Evolutionary conservation across 92 coral and sea anemone genomes (phyloP), one percentile per base, ranked within the genome.

Genomic region (Epizoanthus illoricatus): DNA sequence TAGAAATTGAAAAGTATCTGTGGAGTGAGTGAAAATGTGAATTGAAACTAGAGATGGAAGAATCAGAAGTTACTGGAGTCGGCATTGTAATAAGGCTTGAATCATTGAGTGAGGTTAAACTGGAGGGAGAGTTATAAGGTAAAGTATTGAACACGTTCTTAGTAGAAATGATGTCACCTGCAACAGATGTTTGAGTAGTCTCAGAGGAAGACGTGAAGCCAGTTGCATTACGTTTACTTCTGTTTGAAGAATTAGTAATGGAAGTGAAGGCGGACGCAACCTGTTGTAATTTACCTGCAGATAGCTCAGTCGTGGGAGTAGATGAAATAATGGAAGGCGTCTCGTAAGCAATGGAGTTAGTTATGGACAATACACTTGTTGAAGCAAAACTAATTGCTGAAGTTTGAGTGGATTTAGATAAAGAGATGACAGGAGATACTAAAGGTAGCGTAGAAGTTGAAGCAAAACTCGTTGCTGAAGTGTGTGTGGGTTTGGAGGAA

Each of bases 341-440:
- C 20, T 64, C 11, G 71, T 63, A 1, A 57, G 63, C 33, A 45
- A 7, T 74, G 11, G 10, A 33, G 52, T 28, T 63, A 42, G 40
- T 45, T 21, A 20, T 4, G 28, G 71, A 43, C 20, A 43, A 63
- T 58, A 78, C 45, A 20, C 71, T 63, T 42, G 59, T 62, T 62
- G 55, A 61, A 20, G 81, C 33, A 39, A 4, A 60, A 15, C 45
- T 65, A 40, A 45, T 43, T 15, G 24, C 68, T 10, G 65, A 41
- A 42, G 24, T 61, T 21, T 76, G 17, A 5, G 23, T n/a, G 57
- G 58, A 68, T 42, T 41, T 76, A 5, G 81, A 76, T 18, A 68
- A 69, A 76, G 65, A 62, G 19, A 76, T 43, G 36, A 74, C 2
- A 8, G 56, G 55, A 17, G 55, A 63, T 74, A 59, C 79, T 76